Conservation (phyloP, 1,140 invertebrate species). For the Drosophila virilis region DNA sequence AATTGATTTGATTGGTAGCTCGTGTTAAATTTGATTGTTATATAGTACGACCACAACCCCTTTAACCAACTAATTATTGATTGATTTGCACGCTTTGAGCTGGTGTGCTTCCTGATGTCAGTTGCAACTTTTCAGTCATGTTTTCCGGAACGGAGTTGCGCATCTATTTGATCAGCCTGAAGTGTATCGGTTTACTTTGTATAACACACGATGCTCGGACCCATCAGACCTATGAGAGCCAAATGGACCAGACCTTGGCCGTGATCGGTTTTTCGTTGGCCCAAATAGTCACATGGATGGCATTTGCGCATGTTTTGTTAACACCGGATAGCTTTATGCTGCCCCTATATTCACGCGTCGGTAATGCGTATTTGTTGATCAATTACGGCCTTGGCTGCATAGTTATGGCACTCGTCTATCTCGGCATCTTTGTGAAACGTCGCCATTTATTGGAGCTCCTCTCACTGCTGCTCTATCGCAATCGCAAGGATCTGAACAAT, state of each 20-base stretch:
- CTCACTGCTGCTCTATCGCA: slow-evolving; percentile 35
- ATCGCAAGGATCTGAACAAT: slow-evolving; percentile 31
- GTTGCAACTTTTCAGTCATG: slow-evolving; percentile 40
- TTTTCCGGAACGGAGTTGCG: slow-evolving; percentile 51
- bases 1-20: slow-evolving; percentile 19
- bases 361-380: slow-evolving; percentile 49
- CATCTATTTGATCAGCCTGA: slow-evolving; percentile 54
- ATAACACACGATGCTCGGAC: slow-evolving; percentile 16
- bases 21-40: background rate
- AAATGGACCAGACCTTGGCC: slow-evolving; percentile 15
- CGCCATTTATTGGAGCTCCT: slow-evolving; percentile 23
- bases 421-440: slow-evolving; percentile 50
- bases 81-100: background rate
- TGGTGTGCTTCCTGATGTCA: background rate
- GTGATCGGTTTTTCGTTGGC: slow-evolving; percentile 22
- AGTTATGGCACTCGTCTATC: slow-evolving; percentile 44
- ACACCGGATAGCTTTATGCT: slow-evolving; percentile 18
- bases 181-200: slow-evolving; percentile 56
- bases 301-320: slow-evolving; percentile 8
- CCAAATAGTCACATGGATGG: slow-evolving; percentile 25
- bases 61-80: background rate
- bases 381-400: slow-evolving; percentile 47
- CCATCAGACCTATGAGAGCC: slow-evolving; percentile 5
- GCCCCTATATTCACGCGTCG: slow-evolving; percentile 24
- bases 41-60: background rate